phyloP scores from a whole-genome alignment of 1,140 invertebrate genomes.

The Drosophila albomicans region DNA sequence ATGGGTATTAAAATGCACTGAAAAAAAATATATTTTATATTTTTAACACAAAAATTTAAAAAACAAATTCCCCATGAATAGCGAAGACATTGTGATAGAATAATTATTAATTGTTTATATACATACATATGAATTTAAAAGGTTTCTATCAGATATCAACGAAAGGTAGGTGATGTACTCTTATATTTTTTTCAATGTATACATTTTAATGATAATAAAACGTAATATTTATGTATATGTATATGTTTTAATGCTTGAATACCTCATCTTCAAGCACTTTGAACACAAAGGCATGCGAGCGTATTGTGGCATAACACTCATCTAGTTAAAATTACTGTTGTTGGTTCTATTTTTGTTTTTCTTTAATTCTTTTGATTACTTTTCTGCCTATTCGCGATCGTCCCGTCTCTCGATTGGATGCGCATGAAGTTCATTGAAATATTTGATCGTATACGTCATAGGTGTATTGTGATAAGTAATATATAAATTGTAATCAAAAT shows the following conservation, averaged over 20 bases:
- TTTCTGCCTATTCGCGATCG: constrained; percentile 2
- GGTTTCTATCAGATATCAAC: background rate
- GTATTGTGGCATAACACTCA: background rate
- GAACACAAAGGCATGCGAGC: background rate
- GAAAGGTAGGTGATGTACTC: too few relatives aligned
- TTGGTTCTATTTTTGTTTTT: constrained; percentile 4
- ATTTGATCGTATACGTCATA: background rate
- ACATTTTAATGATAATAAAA: background rate
- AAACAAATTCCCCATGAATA: background rate
- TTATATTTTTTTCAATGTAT: background rate
- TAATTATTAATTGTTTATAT: too few relatives aligned
- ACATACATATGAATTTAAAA: too few relatives aligned
- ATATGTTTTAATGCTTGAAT: background rate
- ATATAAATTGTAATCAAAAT: background rate
- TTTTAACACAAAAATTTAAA: too few relatives aligned
- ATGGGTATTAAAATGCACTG: background rate
- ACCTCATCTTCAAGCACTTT: background rate
- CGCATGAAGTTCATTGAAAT: background rate
- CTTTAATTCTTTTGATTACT: constrained; percentile 1
- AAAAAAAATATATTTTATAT: background rate
- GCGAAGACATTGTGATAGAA: background rate
- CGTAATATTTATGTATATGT: background rate
- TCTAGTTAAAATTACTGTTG: constrained; percentile 3
- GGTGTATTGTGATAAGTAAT: background rate
- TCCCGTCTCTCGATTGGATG: background rate